Base-by-base conservation (phyloP, 2,113 vertebrate species). In the Dascyllus trimaculatus region DNA sequence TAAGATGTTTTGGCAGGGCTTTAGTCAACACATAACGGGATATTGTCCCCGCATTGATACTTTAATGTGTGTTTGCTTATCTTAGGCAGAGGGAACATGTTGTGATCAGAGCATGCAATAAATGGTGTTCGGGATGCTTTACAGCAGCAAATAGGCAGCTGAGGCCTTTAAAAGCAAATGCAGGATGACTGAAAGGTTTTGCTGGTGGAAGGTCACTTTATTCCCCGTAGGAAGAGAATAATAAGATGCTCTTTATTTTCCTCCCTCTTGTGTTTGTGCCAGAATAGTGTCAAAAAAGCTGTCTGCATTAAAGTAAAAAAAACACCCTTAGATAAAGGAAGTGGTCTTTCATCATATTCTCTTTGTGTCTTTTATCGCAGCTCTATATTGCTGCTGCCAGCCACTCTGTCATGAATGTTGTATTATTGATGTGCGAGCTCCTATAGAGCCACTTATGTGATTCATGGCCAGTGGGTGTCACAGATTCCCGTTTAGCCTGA, bases 381-480 rank as follows among this genome's bases (percentile, higher is more conserved):
- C 54, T 85, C 53, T 59, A 38, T 15, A 64, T 72, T 32, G n/a
- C 80, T 54, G 43, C 75, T 62, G 71, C 43, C 72, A 62, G 65
- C 75, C 66, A 45, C 70, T 82, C 65, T 14, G 56, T 78, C 62
- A 48, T 61, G 52, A 54, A n/a, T 64, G 63, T 18, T 88, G 63
- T 66, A 74, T 84, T 89, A 88, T 88, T 91, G 82, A 91, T 90
- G 89, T 15, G 40, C 45, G 14, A 22, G 45, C 80, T 81, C 78
- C 40, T 64, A 59, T 38, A 3, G 49, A 78, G 65, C 75, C 71
- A 68, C 72, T 78, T 75, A 49, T 3, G 70, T 71, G 79, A 70
- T 68, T 69, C 29, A 53, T 64, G 73, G 61, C 63, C 52, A 40
- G 77, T 57, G 84, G 80, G 75, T 75, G 85, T 80, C 65, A 54